A percentile compares a stretch with the other conserved stretches of the same genome.
Evolutionary conservation across 2,797 vertebrate species (phyloP).

Genomic region (Mormyrus hasselquistii): DNA sequence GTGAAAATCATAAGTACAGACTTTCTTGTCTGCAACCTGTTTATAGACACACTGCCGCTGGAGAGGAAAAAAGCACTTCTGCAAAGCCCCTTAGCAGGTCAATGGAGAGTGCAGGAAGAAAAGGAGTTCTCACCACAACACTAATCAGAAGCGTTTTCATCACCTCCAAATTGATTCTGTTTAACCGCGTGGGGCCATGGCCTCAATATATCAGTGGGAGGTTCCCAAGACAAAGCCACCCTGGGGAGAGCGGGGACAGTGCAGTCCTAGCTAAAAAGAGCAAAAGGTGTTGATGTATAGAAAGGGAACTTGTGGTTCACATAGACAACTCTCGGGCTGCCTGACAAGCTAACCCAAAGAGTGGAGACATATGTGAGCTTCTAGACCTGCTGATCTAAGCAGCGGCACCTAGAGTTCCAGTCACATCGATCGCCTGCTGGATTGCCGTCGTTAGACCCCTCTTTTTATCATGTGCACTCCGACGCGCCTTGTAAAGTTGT

Average conservation of each 20-base stretch:
- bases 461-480: slow-evolving; percentile 43
- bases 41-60: slow-evolving; percentile 60
- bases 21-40: slow-evolving; percentile 41
- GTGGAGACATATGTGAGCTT: background rate
- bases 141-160: slow-evolving; percentile 66
- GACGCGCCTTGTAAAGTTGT: slow-evolving; percentile 63
- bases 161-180: slow-evolving; percentile 57
- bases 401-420: slow-evolving; percentile 36
- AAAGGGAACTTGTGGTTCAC: slow-evolving; percentile 22
- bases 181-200: slow-evolving; percentile 50
- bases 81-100: slow-evolving; percentile 58
- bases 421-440: slow-evolving; percentile 48
- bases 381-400: slow-evolving; percentile 30
- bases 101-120: slow-evolving; percentile 47
- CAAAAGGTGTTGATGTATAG: slow-evolving; percentile 38
- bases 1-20: slow-evolving; percentile 48
- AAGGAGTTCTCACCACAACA: slow-evolving; percentile 51
- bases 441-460: slow-evolving; percentile 49
- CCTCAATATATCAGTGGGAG: slow-evolving; percentile 72
- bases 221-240: slow-evolving; percentile 48
- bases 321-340: background rate
- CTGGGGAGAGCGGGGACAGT: slow-evolving; percentile 49
- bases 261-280: slow-evolving; percentile 30
- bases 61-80: slow-evolving; percentile 46
- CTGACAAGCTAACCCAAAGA: slow-evolving; percentile 17